Conservation (phyloP, 53 echinoderm and acorn worm genomes). For the Holothuria scabra region DNA sequence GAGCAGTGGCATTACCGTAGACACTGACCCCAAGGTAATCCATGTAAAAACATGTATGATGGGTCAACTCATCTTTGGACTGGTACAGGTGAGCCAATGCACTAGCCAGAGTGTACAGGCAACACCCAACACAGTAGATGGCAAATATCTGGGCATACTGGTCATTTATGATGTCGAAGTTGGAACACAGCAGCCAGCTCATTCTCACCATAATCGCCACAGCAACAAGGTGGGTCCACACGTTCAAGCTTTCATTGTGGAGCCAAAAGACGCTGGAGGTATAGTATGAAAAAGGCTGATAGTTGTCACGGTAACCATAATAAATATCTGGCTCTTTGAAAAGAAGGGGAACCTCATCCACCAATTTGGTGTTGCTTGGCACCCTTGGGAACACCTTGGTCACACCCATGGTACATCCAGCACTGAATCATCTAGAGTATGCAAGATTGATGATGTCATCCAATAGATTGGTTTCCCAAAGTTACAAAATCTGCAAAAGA, state of each 20-base stretch:
- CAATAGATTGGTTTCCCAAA: too few relatives aligned
- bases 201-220: slow-evolving; percentile 65
- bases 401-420: background rate
- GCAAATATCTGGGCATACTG: slow-evolving; percentile 75
- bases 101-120: slow-evolving; percentile 76
- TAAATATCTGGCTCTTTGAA: slow-evolving; percentile 81
- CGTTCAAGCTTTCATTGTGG: slow-evolving; percentile 92
- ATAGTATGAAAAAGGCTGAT: slow-evolving; percentile 87
- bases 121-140: slow-evolving; percentile 73
- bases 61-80: slow-evolving; percentile 81
- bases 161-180: slow-evolving; percentile 67
- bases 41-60: slow-evolving; percentile 92
- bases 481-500: too few relatives aligned
- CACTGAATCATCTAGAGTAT: too few relatives aligned
- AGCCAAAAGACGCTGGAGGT: slow-evolving; percentile 83
- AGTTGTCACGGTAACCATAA: slow-evolving; percentile 83
- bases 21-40: slow-evolving; percentile 94
- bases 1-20: slow-evolving; percentile 70
- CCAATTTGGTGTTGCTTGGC: slow-evolving; percentile 47
- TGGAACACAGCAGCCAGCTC: slow-evolving; percentile 62
- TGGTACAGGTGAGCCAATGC: slow-evolving; percentile 86
- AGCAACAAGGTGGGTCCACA: slow-evolving; percentile 88
- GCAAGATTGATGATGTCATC: too few relatives aligned
- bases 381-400: slow-evolving; percentile 38
- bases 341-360: slow-evolving; percentile 66